phyloP scores from a whole-genome alignment of 2,113 vertebrate species.

The Saiga tatarica region DNA sequence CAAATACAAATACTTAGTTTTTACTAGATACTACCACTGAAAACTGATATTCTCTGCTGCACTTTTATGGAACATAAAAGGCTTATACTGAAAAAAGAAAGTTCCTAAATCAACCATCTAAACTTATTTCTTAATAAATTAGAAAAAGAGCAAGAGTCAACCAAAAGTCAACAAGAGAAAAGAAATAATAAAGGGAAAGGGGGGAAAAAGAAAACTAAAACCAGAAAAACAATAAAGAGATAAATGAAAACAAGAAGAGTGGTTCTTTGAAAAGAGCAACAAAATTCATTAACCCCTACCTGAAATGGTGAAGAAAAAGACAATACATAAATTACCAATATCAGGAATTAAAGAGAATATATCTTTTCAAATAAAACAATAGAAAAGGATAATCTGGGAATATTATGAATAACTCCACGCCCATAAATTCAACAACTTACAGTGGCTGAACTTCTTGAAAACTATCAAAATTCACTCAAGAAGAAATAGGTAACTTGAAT shows the following conservation, averaged over 20 bases:
- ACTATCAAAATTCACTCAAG: background rate
- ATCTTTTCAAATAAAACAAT: background rate
- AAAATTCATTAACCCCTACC: background rate
- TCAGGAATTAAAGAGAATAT: background rate
- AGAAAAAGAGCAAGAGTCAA: background rate
- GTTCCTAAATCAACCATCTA: background rate
- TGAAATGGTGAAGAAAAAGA: background rate
- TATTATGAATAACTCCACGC: background rate
- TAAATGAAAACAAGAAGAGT: background rate
- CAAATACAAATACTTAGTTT: background rate
- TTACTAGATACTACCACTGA: background rate
- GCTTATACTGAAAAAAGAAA: background rate
- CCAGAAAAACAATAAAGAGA: background rate
- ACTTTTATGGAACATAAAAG: background rate
- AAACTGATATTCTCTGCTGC: background rate
- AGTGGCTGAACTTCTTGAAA: background rate
- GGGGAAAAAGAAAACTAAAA: background rate
- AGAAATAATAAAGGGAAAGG: background rate
- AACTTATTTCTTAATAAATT: background rate
- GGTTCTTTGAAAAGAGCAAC: background rate
- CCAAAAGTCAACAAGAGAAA: background rate
- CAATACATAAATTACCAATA: background rate
- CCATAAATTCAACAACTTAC: background rate
- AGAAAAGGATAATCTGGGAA: background rate
- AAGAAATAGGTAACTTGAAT: background rate